Percentiles rank a stretch among this genome's conserved stretches.
phyloP scores from a whole-genome alignment of 2,888 invertebrate species.

The Pandemis heparana region DNA sequence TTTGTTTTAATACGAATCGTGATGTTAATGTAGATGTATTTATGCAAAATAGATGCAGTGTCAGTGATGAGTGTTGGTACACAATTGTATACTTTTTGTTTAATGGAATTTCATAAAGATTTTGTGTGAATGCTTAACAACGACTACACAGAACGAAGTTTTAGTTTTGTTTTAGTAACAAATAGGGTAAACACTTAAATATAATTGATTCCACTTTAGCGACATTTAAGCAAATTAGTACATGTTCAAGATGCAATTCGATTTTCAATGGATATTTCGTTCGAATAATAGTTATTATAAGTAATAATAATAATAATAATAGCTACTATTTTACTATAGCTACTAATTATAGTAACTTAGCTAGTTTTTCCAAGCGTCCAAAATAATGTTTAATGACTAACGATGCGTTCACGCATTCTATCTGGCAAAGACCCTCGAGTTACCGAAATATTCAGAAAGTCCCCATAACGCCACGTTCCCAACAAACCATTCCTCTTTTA shows the following conservation, averaged over 20 bases:
- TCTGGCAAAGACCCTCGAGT: constrained; percentile 68
- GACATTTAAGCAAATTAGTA: too few relatives aligned
- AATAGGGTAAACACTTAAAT: neutral
- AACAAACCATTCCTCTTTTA: constrained; percentile 69
- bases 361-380: neutral
- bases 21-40: constrained; percentile 32
- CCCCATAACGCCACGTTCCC: constrained; percentile 54
- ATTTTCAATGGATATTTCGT: too few relatives aligned
- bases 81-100: neutral
- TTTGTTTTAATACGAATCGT: constrained; percentile 37
- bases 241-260: too few relatives aligned
- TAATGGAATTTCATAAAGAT: neutral
- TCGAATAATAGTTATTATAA: too few relatives aligned
- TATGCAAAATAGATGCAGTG: constrained; percentile 34
- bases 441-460: constrained; percentile 56
- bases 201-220: too few relatives aligned
- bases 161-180: neutral
- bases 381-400: neutral
- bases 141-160: neutral
- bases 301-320: too few relatives aligned
- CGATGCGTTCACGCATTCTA: constrained; percentile 65
- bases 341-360: too few relatives aligned
- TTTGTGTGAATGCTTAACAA: neutral
- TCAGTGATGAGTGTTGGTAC: neutral
- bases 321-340: too few relatives aligned